Percentiles rank a stretch among this genome's conserved stretches.
Evolutionary conservation across 2,797 vertebrate species (phyloP).

Genomic region (Phoebastria nigripes): DNA sequence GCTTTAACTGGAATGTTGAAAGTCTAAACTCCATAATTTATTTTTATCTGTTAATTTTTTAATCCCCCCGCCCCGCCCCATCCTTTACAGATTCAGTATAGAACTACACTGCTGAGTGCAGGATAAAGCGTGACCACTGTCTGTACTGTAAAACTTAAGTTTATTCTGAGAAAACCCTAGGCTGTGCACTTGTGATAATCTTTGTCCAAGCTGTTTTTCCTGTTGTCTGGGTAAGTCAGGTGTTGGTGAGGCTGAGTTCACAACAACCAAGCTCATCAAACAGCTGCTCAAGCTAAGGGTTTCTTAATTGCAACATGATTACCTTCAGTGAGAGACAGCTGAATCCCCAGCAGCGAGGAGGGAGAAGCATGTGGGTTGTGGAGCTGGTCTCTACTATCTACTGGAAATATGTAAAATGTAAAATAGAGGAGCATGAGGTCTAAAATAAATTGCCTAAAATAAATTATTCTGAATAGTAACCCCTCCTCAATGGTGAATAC

Average conservation of each 20-base stretch:
- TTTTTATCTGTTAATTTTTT: not conserved
- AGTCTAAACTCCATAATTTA: not conserved
- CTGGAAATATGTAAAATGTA: not conserved
- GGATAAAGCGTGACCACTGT: not conserved
- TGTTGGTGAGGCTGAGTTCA: not conserved
- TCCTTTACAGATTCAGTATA: not conserved
- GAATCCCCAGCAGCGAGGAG: not conserved
- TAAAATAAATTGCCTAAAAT: not conserved
- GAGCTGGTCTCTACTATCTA: not conserved
- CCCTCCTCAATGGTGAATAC: not conserved
- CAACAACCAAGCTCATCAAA: not conserved
- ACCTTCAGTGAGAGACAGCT: not conserved
- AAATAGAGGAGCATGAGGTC: not conserved
- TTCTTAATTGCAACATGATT: not conserved
- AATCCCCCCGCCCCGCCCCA: fast-evolving
- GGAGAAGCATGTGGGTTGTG: not conserved
- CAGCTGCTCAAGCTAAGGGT: not conserved
- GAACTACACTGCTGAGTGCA: not conserved
- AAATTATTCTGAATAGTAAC: not conserved
- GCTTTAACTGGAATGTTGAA: not conserved
- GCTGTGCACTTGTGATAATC: not conserved
- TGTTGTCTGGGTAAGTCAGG: not conserved
- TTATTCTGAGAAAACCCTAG: not conserved
- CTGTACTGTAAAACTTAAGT: not conserved
- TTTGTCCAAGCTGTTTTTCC: not conserved